Base-by-base conservation (phyloP, 2,113 vertebrate species). In the Bungarus multicinctus region DNA sequence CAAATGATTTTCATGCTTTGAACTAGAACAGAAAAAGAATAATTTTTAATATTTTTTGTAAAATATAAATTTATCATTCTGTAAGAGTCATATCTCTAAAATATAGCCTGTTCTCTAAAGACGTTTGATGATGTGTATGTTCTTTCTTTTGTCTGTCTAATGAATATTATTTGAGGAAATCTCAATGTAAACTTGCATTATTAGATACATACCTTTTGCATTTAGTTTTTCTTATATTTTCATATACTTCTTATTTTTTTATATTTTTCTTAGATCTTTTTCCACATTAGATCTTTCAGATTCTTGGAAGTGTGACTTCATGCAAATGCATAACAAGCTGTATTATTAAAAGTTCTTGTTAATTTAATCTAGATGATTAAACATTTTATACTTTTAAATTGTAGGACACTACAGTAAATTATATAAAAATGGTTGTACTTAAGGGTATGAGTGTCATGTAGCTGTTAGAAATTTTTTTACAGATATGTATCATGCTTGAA, bases 361-460 rank as follows among this genome's bases (percentile, higher is more conserved):
- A 74, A 91, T 93, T 4, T 88, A 53, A 50, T 12, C 87, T 90
- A 11, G n/a, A 85, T 64, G 52, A 90, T 39, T 90, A 90, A 55
- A 93, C 91, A 69, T 18, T 39, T 64, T 0, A 55, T 9, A 39
- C 47, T 14, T 86, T 57, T 81, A 64, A 54, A 85, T 14, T 60
- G 25, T 22, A 53, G 30, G 3, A 92, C 57, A 60, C 11, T 22
- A 91, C 86, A 52, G 3, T 87, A 16, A 90, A 85, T 39, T 1
- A 25, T 88, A 4, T 89, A 54, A 20, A 92, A 81, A 81, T 34
- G 89, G 74, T 92, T 93, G 85, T 23, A 69, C 27, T 93, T 94
- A 91, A 8, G 86, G 34, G 4, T 64, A 20, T 64, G 3, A 60
- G 47, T 58, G 43, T 53, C 22, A 64, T 88, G 64, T 92, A 88